Percentiles rank a stretch among this genome's conserved stretches.
These are phyloP conservation scores for Hydrozoanthus tunicans DNA, from an alignment of 64 coral and sea anemone genomes.

Conservation along the genomic window DNA sequence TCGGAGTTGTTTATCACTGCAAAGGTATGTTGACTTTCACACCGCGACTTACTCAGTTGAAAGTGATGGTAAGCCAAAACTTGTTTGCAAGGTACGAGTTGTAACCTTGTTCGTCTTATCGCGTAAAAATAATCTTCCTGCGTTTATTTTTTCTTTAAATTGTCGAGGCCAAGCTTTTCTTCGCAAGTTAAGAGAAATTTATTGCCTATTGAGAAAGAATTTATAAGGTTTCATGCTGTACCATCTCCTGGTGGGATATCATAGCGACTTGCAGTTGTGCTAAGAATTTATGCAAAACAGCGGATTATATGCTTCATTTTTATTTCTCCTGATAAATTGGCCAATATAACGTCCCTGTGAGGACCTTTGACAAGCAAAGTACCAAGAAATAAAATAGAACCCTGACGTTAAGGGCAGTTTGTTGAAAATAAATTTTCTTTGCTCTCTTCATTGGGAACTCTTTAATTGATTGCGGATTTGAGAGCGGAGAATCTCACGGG, in stretches of 20 bases:
- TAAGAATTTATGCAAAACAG: constrained; percentile 51
- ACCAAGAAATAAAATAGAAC: background rate
- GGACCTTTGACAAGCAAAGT: background rate
- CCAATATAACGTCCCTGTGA: background rate
- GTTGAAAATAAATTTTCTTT: constrained; percentile 4
- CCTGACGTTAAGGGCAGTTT: background rate
- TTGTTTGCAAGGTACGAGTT: constrained; percentile 32
- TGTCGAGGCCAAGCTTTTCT: background rate
- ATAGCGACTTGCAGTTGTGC: background rate
- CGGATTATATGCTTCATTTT: background rate
- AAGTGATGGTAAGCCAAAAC: background rate
- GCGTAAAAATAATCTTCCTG: background rate
- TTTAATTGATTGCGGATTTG: background rate
- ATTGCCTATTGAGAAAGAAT: background rate
- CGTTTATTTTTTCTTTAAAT: background rate
- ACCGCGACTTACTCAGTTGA: background rate
- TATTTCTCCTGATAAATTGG: background rate
- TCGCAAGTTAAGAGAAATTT: background rate
- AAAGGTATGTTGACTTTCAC: constrained; percentile 33
- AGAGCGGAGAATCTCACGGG: background rate
- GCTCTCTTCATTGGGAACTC: background rate
- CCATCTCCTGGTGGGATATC: constrained; percentile 25
- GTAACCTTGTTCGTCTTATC: background rate
- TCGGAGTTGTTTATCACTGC: constrained; percentile 37
- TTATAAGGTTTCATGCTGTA: constrained; percentile 42